Evolutionary conservation across 2,113 vertebrate species (phyloP).

Genomic region (Chrysochloris asiatica): DNA sequence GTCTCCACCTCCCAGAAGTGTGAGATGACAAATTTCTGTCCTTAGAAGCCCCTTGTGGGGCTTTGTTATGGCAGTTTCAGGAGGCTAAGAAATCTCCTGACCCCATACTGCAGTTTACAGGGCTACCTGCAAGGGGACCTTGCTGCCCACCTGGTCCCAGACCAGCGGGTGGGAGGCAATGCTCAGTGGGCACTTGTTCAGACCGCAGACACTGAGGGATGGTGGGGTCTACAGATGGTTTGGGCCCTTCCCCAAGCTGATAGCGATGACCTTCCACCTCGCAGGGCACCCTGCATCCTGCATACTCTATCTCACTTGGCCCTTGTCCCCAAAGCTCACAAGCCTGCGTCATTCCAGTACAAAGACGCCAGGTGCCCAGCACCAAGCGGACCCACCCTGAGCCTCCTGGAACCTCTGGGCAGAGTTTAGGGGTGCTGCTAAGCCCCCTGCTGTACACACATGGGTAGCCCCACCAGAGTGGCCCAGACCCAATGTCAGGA

Average conservation of each 20-base stretch:
- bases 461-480: rapidly evolving
- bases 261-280: background rate
- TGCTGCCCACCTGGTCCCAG: background rate
- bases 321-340: background rate
- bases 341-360: background rate
- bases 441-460: no score
- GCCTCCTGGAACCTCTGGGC: background rate
- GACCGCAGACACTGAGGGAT: background rate
- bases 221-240: background rate
- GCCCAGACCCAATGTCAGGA: rapidly evolving
- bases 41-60: background rate
- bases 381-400: background rate
- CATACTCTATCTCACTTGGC: background rate
- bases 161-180: background rate
- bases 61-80: background rate
- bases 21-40: background rate
- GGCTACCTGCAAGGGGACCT: background rate
- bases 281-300: background rate
- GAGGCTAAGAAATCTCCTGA: background rate
- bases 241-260: background rate
- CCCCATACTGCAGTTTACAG: background rate
- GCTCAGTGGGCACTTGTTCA: background rate
- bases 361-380: background rate
- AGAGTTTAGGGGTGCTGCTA: background rate
- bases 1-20: background rate